Evolutionary conservation across 2,888 invertebrate genomes (phyloP).

Genomic region (Subacronicta megacephala): DNA sequence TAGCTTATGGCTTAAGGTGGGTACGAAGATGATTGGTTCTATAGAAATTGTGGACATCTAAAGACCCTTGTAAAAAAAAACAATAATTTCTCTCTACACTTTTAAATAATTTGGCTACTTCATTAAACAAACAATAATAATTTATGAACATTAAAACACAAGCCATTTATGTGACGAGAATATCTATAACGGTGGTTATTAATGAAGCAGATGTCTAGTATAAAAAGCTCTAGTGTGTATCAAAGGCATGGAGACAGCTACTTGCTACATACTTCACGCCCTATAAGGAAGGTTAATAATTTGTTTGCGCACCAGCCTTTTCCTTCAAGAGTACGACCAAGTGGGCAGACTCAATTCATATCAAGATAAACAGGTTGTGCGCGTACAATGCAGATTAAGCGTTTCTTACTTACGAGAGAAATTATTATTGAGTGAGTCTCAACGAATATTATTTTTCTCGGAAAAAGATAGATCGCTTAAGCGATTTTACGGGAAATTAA

Average conservation of each 20-base stretch:
- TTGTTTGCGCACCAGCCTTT: constrained; percentile 78
- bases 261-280: constrained; percentile 71
- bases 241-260: constrained; percentile 70
- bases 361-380: constrained; percentile 75
- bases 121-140: constrained; percentile 54
- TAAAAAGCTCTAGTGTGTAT: constrained; percentile 72
- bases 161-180: constrained; percentile 68
- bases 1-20: too few relatives aligned
- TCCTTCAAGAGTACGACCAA: constrained; percentile 68
- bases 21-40: too few relatives aligned
- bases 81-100: constrained; percentile 8
- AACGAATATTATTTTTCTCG: constrained; percentile 82
- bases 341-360: constrained; percentile 70
- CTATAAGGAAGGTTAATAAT: constrained; percentile 80
- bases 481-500: constrained; percentile 88
- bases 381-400: constrained; percentile 77
- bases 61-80: too few relatives aligned
- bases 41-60: too few relatives aligned
- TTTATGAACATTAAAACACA: constrained; percentile 68
- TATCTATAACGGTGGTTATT: constrained; percentile 73
- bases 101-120: constrained; percentile 39
- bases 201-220: constrained; percentile 67
- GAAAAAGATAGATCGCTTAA: constrained; percentile 86
- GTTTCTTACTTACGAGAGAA: constrained; percentile 71
- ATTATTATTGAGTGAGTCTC: constrained; percentile 76